Evolutionary conservation across 2,888 invertebrate genomes (phyloP).

Genomic region (Melangyna quadrimaculata): DNA sequence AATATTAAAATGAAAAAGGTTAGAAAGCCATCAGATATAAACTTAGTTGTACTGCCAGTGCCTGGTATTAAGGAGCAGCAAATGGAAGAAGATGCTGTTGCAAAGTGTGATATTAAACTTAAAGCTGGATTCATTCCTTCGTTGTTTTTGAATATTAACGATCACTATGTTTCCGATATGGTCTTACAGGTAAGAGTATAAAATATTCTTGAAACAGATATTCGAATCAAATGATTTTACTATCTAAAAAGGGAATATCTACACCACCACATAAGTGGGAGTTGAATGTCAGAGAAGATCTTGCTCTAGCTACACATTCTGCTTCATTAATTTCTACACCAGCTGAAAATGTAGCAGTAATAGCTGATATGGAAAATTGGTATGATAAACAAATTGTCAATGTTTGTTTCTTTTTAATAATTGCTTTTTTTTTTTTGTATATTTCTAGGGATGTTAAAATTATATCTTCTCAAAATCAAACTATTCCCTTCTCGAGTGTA

Average conservation of each 20-base stretch:
- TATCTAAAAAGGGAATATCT: conserved; percentile 83
- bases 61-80: conserved; percentile 80
- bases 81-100: conserved; percentile 76
- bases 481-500: conserved; percentile 81
- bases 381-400: conserved; percentile 80
- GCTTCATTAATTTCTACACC: conserved; percentile 86
- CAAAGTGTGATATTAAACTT: conserved; percentile 75
- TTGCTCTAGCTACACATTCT: conserved; percentile 82
- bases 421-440: background rate
- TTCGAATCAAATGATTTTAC: conserved; percentile 30
- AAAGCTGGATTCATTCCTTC: conserved; percentile 83
- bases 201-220: background rate
- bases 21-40: conserved; percentile 71
- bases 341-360: conserved; percentile 90
- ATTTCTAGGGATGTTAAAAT: conserved; percentile 83
- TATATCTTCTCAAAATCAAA: conserved; percentile 81
- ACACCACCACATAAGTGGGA: conserved; percentile 84
- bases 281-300: conserved; percentile 82
- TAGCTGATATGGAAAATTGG: conserved; percentile 92
- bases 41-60: conserved; percentile 79
- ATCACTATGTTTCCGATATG: conserved; percentile 88
- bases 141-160: conserved; percentile 84
- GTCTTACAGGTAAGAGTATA: conserved; percentile 86
- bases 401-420: background rate
- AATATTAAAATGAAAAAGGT: conserved; percentile 44